Conservation (phyloP, 2,113 vertebrate genomes). For the Cranoglanis bouderius region DNA sequence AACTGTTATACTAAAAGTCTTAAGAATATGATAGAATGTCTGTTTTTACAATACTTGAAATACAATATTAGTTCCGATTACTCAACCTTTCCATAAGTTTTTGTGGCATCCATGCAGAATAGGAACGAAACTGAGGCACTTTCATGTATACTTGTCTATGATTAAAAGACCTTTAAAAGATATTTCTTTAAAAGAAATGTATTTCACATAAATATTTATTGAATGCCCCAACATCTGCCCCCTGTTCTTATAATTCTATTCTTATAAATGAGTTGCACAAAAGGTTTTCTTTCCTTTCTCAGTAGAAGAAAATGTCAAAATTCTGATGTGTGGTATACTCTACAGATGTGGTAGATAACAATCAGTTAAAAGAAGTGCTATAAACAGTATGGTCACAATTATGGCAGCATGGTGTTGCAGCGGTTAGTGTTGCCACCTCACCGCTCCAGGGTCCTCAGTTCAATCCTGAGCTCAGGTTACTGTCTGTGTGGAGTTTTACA, state of each 20-base stretch:
- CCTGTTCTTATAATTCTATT: neutral
- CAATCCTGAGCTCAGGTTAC: neutral
- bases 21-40: neutral
- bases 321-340: neutral
- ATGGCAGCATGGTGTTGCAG: neutral
- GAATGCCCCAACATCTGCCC: neutral
- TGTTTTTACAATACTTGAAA: neutral
- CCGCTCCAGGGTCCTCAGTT: neutral
- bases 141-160: neutral
- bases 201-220: neutral
- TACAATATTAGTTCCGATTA: neutral
- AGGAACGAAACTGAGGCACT: neutral
- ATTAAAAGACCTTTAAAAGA: too few species aligned
- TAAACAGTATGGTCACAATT: neutral
- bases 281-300: neutral
- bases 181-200: too few species aligned
- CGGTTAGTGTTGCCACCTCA: neutral
- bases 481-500: neutral
- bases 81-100: neutral
- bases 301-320: neutral
- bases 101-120: neutral
- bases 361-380: neutral
- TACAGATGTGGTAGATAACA: neutral
- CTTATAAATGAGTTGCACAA: neutral
- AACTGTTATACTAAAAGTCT: neutral